Evolutionary conservation across 2,888 invertebrate genomes (phyloP).

Genomic region (Hipparchia sbordonii): DNA sequence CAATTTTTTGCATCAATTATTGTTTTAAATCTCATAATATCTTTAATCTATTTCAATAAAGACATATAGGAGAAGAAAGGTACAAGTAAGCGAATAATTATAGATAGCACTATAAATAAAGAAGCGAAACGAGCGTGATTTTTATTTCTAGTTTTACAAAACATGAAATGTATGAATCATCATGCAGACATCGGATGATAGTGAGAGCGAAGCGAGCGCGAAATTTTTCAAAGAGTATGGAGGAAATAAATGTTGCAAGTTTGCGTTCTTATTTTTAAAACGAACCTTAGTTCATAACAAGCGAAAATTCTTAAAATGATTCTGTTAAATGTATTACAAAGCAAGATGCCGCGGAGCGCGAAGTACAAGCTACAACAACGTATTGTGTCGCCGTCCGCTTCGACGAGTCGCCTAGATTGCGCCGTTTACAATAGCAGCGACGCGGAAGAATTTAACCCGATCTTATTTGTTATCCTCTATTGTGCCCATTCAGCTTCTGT

Average conservation of each 20-base stretch:
- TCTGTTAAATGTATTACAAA: conserved; percentile 23
- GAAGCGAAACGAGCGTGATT: too few relatives aligned
- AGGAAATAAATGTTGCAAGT: background rate
- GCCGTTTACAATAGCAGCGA: conserved; percentile 24
- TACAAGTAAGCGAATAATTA: too few relatives aligned
- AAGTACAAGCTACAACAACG: conserved; percentile 22
- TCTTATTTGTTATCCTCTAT: conserved; percentile 25
- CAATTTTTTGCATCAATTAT: too few relatives aligned
- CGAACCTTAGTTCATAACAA: conserved; percentile 7
- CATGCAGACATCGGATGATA: background rate
- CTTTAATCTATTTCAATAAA: too few relatives aligned
- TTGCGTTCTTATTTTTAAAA: background rate
- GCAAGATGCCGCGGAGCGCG: conserved; percentile 14
- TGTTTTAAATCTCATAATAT: too few relatives aligned
- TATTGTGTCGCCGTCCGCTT: conserved; percentile 22
- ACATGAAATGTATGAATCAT: too few relatives aligned
- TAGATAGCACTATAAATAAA: too few relatives aligned
- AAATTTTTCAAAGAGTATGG: too few relatives aligned
- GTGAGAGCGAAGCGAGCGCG: too few relatives aligned
- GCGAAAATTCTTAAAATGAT: conserved; percentile 17
- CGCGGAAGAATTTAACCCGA: conserved; percentile 28
- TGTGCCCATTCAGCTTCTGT: conserved; percentile 22
- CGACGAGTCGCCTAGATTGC: conserved; percentile 25
- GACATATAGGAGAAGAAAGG: too few relatives aligned
- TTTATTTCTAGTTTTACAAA: too few relatives aligned